Evolutionary conservation across 2,888 invertebrate species (phyloP), one percentile per base, ranked within the genome.

Genomic region (Cataglyphis albicans): DNA sequence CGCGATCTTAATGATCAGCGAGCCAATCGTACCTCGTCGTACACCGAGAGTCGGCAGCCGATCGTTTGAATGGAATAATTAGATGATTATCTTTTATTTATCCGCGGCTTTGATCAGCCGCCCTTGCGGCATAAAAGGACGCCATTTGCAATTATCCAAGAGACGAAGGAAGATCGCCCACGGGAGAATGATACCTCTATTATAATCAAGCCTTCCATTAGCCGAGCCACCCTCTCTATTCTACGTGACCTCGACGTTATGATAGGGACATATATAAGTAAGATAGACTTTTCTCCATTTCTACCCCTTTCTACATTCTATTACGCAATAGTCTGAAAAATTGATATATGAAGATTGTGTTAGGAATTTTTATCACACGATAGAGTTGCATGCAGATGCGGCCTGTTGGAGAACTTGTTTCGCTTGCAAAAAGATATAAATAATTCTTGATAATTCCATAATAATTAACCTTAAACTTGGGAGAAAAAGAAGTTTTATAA

Each of bases 181-280:
- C 89, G 85, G 86, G 89, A 52, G 52, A 93, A 94, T 94, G 94
- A 94, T 94, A 93, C 93, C 93, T 93, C 93, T 92, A 94, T 94
- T 94, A 94, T 92, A 94, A 94, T 94, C 92, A 93, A 94, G 91
- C 93, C 93, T 93, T 92, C 93, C 93, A 94, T 93, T 92, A 93
- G 21, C 21, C 92, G 93, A 90, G 21, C 70, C 72, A 84, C 82
- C 80, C 68, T 78, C 83, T 63, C 75, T 75, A 55, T 75, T 44
- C 2, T 38, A n/a, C 73, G 25, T 63, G 72, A 84, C 82, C 84
- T 32, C 59, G 21, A 18, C 38, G 44, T 59, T n/a, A 88, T 38
- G 90, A 90, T 91, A 92, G 90, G 70, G 57, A 75, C 82, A 35
- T n/a, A n/a, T 52, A 7, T 68, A 32, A 67, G 55, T 74, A 65